A percentile compares a stretch with the other conserved stretches of the same genome.
phyloP scores from a whole-genome alignment of 2,113 vertebrate genomes.

The Lepisosteus oculatus region DNA sequence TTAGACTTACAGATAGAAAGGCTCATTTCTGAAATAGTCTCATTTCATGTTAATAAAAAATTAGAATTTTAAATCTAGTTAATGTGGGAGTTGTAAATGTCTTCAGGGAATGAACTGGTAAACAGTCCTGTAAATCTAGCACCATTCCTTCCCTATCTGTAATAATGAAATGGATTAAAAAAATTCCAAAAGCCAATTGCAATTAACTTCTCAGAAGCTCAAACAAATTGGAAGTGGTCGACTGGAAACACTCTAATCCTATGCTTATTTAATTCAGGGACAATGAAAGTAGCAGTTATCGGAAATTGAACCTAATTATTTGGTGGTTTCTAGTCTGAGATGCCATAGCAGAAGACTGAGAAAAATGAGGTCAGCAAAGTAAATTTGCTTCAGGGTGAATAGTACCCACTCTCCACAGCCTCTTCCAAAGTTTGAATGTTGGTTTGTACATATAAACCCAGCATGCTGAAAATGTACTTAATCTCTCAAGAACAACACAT shows the following conservation, averaged over 20 bases:
- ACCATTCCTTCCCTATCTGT: constrained; percentile 9
- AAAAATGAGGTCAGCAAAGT: neutral
- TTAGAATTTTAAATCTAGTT: neutral
- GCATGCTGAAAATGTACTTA: neutral
- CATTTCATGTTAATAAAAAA: neutral
- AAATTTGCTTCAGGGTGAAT: constrained; percentile 28
- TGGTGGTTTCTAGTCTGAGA: neutral
- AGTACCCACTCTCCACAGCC: neutral
- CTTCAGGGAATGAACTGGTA: constrained; percentile 10
- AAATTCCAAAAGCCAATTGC: constrained; percentile 19
- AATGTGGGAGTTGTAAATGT: constrained; percentile 9
- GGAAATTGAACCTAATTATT: constrained; percentile 21
- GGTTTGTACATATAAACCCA: neutral
- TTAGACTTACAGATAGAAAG: neutral
- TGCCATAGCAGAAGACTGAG: neutral
- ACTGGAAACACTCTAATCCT: constrained; percentile 23
- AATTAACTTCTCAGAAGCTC: constrained; percentile 26
- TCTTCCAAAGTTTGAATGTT: constrained; percentile 2
- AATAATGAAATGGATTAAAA: constrained; percentile 21
- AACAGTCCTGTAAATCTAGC: constrained; percentile 8
- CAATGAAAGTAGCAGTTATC: constrained; percentile 11
- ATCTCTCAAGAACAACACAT: neutral
- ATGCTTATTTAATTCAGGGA: constrained; percentile 18
- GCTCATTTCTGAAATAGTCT: constrained; percentile 6
- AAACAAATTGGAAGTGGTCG: constrained; percentile 19